Evolutionary conservation across 2,888 invertebrate species (phyloP), one percentile per base, ranked within the genome.

Genomic region (Druceiella hillmani): DNA sequence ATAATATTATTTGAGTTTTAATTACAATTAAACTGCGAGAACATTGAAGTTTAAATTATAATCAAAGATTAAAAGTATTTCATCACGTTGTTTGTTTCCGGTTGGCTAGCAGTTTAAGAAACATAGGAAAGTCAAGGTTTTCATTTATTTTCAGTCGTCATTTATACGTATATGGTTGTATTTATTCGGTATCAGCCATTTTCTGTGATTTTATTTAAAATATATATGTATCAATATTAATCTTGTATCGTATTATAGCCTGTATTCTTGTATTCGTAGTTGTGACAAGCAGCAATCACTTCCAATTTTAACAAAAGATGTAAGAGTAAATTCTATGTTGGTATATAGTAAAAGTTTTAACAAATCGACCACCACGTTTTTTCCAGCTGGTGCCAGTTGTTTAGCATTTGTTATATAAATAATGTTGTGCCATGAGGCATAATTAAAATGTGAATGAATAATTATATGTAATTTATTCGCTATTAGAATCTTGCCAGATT

Each of bases 61-160:
- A n/a, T n/a, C n/a, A n/a, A n/a, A n/a, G n/a, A n/a, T n/a, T n/a
- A n/a, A n/a, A n/a, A n/a, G n/a, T n/a, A n/a, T n/a, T n/a, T n/a
- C n/a, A n/a, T n/a, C n/a, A n/a, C n/a, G n/a, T n/a, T 58, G 50
- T 44, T 56, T 54, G 56, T 58, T 66, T 70, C 70, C 70, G 69
- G 70, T 67, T 60, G 68, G 70, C 69, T 66, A 53, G 51, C 60
- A 65, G 68, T 62, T 62, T 58, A 55, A 62, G 63, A 67, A 68
- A 67, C 68, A 64, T 64, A 64, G 61, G 64, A 69, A 68, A 69
- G 69, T 68, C 63, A 58, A 54, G 54, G 60, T 61, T 66, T 67
- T 68, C 66, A 66, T 68, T 68, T 69, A 69, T 69, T 69, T 70
- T 70, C 65, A 64, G 62, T 66, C 65, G 65, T 68, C 63, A 58